Evolutionary conservation across 2,888 invertebrate species (phyloP), one percentile per base, ranked within the genome.

Genomic region (Adineta ricciae): DNA sequence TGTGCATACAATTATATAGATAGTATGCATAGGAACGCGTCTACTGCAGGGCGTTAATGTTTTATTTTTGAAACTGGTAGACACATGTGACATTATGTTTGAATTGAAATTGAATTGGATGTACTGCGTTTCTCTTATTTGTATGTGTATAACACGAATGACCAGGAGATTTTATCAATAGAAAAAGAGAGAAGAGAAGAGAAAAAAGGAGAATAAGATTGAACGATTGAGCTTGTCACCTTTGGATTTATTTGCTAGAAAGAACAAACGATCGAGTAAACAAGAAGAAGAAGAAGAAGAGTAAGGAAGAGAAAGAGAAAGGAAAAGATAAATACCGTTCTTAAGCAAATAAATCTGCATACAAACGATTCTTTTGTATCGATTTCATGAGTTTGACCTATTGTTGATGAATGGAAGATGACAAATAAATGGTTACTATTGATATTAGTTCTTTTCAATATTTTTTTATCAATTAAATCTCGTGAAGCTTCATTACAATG

Each of bases 351-450:
- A 64, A 64, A 64, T 64, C 64, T 64, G 19, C 7, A 32, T 32
- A 64, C 64, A 16, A 64, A 19, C 32, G 27, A 3, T 64, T 64
- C 64, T 14, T 64, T 64, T 64, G 32, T 64, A 32, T 64, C 11
- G 16, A 19, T 64, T 64, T 32, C 64, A 64, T 64, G 32, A 64
- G 32, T 32, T 64, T 14, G 32, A 64, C 32, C 64, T 64, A 32
- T 64, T 36, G 64, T 64, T 64, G 64, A 64, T 64, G 64, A 64
- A 64, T 64, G 64, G 64, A 8, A 64, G 64, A 64, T 64, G 64
- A 64, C 64, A 64, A 64, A 32, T 64, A 64, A 64, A 64, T 64
- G 64, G 64, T 64, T 64, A 64, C 64, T 64, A 64, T 64, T 64
- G 9, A 64, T 64, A 64, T 11, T 64, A 64, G 27, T 19, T 64